Conservation (phyloP, 30 jellyfish, hydroid and myxozoan species). For the Cassiopea andromeda region DNA sequence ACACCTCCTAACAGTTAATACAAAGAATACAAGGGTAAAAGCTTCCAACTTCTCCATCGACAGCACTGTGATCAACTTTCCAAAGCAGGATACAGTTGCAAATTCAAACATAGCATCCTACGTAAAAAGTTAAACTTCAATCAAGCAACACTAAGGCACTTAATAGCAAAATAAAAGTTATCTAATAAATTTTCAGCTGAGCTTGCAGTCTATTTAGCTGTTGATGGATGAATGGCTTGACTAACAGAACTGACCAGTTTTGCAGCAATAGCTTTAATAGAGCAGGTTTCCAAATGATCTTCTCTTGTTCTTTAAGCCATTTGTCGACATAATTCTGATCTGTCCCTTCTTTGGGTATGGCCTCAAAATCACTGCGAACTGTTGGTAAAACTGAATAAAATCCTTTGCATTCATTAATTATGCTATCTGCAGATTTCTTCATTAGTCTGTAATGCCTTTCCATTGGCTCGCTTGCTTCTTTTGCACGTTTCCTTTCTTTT, state of each 20-base stretch:
- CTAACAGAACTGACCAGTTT: background rate
- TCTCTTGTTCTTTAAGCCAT: background rate
- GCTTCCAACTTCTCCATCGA: no score
- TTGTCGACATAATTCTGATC: slow-evolving; percentile 38
- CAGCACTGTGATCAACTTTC: no score
- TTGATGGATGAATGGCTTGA: background rate
- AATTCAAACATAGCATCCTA: no score
- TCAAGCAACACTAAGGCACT: no score
- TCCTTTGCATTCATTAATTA: background rate
- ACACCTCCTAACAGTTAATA: no score
- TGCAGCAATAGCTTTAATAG: background rate
- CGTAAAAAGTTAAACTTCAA: no score
- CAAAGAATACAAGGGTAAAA: no score
- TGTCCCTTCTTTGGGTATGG: slow-evolving; percentile 33
- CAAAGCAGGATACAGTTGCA: no score
- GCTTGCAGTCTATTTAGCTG: no score
- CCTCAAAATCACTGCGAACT: slow-evolving; percentile 26
- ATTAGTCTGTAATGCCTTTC: slow-evolving; percentile 8
- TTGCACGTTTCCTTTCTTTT: slow-evolving; percentile 15
- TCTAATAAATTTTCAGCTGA: no score
- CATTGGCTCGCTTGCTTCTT: slow-evolving; percentile 3
- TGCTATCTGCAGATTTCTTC: background rate
- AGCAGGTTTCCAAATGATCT: background rate
- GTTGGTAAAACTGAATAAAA: slow-evolving; percentile 12
- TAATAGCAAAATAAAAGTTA: no score